Conservation (phyloP, 1,140 invertebrate genomes). For the Mycetomoellerius zeteki region DNA sequence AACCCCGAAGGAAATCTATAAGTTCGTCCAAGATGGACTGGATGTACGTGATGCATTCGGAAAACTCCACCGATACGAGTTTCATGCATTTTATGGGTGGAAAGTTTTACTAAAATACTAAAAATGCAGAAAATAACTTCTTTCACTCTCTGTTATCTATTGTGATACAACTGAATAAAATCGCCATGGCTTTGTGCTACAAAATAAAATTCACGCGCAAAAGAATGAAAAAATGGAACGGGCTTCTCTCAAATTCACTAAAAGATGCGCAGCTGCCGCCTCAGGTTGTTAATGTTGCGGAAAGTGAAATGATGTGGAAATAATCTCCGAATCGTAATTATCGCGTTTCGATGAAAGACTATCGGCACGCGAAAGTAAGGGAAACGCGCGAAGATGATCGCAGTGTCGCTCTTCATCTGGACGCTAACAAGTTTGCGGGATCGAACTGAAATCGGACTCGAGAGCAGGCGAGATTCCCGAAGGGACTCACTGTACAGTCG, state of each 20-base stretch:
- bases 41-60: slow-evolving; percentile 10
- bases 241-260: neutral
- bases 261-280: neutral
- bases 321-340: slow-evolving; percentile 35
- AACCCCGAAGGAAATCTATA: slow-evolving; percentile 35
- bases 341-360: slow-evolving; percentile 34
- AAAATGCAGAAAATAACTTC: slow-evolving; percentile 2
- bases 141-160: neutral
- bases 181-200: slow-evolving; percentile 21
- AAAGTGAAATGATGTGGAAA: neutral
- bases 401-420: slow-evolving; percentile 81
- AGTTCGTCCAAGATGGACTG: slow-evolving; percentile 39
- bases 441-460: slow-evolving; percentile 8
- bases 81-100: neutral
- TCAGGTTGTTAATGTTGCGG: neutral
- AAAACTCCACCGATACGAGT: slow-evolving; percentile 3
- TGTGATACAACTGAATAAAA: neutral
- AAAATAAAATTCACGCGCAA: slow-evolving; percentile 27
- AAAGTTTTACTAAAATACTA: slow-evolving; percentile 26
- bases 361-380: neutral
- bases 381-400: slow-evolving; percentile 78
- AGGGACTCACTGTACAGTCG: slow-evolving; percentile 44
- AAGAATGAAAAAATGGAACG: neutral
- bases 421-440: slow-evolving; percentile 66
- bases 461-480: slow-evolving; percentile 49